Conservation (phyloP, 2,113 vertebrate species). For the Lichenostomus cassidix region DNA sequence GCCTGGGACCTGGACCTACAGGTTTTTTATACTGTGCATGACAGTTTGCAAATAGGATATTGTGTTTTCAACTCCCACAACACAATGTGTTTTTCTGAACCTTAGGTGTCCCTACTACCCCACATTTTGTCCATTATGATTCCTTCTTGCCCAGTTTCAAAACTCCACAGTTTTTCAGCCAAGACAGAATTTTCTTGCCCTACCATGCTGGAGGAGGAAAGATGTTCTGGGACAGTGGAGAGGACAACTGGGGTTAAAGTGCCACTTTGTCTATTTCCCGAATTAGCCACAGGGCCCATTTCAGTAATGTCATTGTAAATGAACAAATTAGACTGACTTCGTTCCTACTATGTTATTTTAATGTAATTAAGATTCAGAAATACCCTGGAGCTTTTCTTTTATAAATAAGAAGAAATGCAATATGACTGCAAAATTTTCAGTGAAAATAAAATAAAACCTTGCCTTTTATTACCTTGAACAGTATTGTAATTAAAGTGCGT, state of each 20-base stretch:
- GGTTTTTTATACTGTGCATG: background rate
- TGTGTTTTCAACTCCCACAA: background rate
- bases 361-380: background rate
- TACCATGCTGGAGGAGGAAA: background rate
- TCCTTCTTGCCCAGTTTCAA: background rate
- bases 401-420: background rate
- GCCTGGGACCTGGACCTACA: fast-evolving
- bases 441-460: background rate
- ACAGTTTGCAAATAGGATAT: background rate
- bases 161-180: background rate
- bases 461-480: background rate
- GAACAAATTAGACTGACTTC: background rate
- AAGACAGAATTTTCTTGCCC: background rate
- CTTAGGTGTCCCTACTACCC: background rate
- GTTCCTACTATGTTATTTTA: background rate
- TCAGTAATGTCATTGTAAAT: background rate
- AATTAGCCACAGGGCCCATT: background rate
- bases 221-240: background rate
- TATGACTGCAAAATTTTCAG: background rate
- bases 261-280: background rate
- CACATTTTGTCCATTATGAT: background rate
- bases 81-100: background rate
- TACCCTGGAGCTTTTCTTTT: background rate
- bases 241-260: background rate
- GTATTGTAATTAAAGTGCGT: background rate